A percentile compares a stretch with the other conserved stretches of the same genome.
Evolutionary conservation across 2,888 invertebrate genomes (phyloP).

Genomic region (Agrotis clavis): DNA sequence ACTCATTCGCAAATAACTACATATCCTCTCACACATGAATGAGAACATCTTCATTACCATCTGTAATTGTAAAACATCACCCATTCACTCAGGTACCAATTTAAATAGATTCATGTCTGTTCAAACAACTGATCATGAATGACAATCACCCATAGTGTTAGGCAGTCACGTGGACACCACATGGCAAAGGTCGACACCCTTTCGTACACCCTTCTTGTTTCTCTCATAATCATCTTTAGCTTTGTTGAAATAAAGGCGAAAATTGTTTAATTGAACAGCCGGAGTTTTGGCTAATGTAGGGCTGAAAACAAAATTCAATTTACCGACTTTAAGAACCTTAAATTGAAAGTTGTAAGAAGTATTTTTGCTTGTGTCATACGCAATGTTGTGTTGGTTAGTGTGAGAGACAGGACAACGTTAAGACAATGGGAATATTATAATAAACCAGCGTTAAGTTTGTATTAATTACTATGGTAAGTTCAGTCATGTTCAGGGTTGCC

Average conservation of each 20-base stretch:
- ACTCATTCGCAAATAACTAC: constrained; percentile 20
- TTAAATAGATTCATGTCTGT: constrained; percentile 64
- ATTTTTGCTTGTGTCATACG: neutral
- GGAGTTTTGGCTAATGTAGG: neutral
- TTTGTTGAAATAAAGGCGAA: neutral
- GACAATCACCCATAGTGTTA: constrained; percentile 66
- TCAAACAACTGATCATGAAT: constrained; percentile 66
- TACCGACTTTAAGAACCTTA: constrained; percentile 26
- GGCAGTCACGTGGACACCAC: constrained; percentile 73
- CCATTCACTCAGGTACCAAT: constrained; percentile 54
- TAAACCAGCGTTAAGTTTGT: constrained; percentile 64
- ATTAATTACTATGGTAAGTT: constrained; percentile 60
- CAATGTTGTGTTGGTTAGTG: neutral
- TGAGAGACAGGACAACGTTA: constrained; percentile 62
- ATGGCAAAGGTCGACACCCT: constrained; percentile 79
- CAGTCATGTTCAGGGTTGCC: constrained; percentile 40
- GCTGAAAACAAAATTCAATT: constrained; percentile 14
- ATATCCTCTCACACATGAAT: constrained; percentile 43
- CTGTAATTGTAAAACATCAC: constrained; percentile 49
- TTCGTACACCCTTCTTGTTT: constrained; percentile 58
- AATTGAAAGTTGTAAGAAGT: neutral
- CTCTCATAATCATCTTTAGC: constrained; percentile 7
- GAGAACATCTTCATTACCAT: constrained; percentile 48
- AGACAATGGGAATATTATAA: constrained; percentile 74
- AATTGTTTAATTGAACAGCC: constrained; percentile 23